phyloP scores from a whole-genome alignment of 2,113 vertebrate genomes.

The Ceyx melanurus region DNA sequence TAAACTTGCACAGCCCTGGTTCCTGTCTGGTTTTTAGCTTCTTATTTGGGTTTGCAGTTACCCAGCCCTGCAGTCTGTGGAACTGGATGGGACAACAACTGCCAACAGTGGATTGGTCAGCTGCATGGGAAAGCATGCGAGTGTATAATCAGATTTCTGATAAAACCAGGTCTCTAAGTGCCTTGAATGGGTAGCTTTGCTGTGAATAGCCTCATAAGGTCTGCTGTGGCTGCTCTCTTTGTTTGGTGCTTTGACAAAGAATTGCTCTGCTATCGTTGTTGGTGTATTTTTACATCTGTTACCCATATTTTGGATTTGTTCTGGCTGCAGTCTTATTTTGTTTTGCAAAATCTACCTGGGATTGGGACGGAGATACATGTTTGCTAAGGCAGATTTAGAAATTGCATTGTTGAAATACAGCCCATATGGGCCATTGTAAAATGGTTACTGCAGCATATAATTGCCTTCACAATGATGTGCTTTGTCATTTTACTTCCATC shows the following conservation, averaged over 20 bases:
- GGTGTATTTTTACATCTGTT: slow-evolving; percentile 66
- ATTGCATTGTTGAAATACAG: slow-evolving; percentile 79
- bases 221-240: slow-evolving; percentile 28
- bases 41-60: neutral
- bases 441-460: slow-evolving; percentile 78
- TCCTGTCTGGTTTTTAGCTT: neutral
- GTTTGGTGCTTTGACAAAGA: slow-evolving; percentile 23
- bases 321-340: slow-evolving; percentile 51
- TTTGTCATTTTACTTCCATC: slow-evolving; percentile 77
- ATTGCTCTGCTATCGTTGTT: slow-evolving; percentile 31
- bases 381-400: slow-evolving; percentile 78
- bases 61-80: neutral
- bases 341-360: slow-evolving; percentile 69
- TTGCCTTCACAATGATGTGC: slow-evolving; percentile 79
- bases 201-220: slow-evolving; percentile 8
- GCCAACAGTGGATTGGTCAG: neutral
- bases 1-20: neutral
- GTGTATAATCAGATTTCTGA: slow-evolving; percentile 61
- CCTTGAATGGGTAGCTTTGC: slow-evolving; percentile 41
- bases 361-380: slow-evolving; percentile 74
- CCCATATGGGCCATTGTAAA: slow-evolving; percentile 75
- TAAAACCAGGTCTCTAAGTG: slow-evolving; percentile 40
- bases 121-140: slow-evolving; percentile 16
- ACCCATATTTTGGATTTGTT: slow-evolving; percentile 59
- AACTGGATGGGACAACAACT: neutral